Evolutionary conservation across 2,113 vertebrate genomes (phyloP).

Genomic region (Nesoenas mayeri): DNA sequence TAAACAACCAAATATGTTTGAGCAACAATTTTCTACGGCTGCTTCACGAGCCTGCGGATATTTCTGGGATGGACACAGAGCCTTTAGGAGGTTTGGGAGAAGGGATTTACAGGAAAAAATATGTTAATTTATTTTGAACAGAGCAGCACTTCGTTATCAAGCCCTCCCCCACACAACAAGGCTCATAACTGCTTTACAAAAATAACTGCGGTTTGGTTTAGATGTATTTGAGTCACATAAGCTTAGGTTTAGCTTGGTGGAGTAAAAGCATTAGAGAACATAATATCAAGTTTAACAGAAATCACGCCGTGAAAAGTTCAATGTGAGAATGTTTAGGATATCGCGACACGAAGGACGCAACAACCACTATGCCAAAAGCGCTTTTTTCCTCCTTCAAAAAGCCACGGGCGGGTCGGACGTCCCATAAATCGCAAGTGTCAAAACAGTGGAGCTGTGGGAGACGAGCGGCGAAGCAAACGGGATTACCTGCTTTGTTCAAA

Average conservation of each 20-base stretch:
- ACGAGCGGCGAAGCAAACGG: neutral
- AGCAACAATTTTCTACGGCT: neutral
- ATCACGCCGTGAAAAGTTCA: fast-evolving
- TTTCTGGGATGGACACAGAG: neutral
- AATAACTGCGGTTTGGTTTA: neutral
- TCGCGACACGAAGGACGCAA: neutral
- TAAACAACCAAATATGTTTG: neutral
- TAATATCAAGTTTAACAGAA: neutral
- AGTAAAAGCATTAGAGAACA: neutral
- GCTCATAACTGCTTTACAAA: neutral
- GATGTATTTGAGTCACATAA: fast-evolving
- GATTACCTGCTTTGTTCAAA: neutral
- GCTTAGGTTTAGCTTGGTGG: neutral
- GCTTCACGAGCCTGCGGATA: neutral
- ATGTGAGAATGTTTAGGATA: fast-evolving
- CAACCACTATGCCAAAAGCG: neutral
- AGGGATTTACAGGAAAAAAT: neutral
- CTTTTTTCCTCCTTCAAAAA: neutral
- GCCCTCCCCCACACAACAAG: neutral
- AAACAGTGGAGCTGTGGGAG: neutral
- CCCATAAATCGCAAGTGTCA: slow-evolving; percentile 17
- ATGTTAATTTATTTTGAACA: neutral
- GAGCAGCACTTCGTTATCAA: neutral
- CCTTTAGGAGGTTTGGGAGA: neutral
- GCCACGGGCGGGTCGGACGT: neutral